Evolutionary conservation across 2,888 invertebrate genomes (phyloP).

Genomic region (Conus canariensis): DNA sequence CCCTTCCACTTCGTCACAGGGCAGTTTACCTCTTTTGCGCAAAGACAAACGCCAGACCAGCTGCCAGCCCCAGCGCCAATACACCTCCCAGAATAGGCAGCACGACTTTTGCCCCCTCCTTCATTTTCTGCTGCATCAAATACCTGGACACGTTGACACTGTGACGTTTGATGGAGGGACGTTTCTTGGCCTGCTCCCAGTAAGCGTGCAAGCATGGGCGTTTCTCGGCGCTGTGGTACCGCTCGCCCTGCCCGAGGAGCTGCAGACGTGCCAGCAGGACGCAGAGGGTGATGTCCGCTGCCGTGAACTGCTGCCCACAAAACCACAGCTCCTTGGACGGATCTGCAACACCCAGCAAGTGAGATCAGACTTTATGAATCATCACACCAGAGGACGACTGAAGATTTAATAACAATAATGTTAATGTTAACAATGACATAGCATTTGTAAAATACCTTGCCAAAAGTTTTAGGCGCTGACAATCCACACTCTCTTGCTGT

Average conservation of each 20-base stretch:
- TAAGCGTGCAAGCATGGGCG: conserved; percentile 60
- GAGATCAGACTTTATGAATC: not conserved
- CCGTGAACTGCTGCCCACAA: conserved; percentile 62
- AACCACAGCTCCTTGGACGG: conserved; percentile 59
- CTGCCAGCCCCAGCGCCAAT: conserved; percentile 45
- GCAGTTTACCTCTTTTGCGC: conserved; percentile 33
- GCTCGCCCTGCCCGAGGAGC: conserved; percentile 54
- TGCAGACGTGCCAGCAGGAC: conserved; percentile 58
- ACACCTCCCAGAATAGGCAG: conserved; percentile 46
- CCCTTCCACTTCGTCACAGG: too few species aligned
- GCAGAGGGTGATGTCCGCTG: conserved; percentile 63
- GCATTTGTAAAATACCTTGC: too few species aligned
- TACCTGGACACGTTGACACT: conserved; percentile 11
- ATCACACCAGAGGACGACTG: too few species aligned
- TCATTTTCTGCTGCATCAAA: conserved; percentile 31
- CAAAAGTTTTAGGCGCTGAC: too few species aligned
- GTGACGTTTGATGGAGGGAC: conserved; percentile 43
- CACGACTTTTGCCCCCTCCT: conserved; percentile 35
- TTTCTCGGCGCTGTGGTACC: conserved; percentile 49
- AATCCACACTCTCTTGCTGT: not conserved
- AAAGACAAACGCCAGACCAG: conserved; percentile 43
- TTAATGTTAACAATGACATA: too few species aligned
- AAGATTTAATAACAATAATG: too few species aligned
- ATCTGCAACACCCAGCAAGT: conserved; percentile 44
- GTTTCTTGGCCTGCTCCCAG: conserved; percentile 48